A percentile compares a stretch with the other conserved stretches of the same genome.
Conservation (phyloP, 2,113 vertebrate species). For the Perca fluviatilis region DNA sequence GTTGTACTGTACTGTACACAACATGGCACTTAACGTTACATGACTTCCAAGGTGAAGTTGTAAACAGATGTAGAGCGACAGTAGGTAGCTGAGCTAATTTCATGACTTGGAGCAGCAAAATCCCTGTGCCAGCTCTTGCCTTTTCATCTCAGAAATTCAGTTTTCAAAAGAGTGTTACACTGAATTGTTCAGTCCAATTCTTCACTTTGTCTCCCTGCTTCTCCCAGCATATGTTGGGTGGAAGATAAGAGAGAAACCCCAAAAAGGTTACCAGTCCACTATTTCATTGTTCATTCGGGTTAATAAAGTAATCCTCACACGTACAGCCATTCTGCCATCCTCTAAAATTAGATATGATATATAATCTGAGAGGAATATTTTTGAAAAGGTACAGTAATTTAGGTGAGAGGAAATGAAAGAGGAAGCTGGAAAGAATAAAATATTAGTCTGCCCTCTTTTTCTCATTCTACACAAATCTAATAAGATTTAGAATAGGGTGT, state of each 20-base stretch:
- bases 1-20: slow-evolving; percentile 66
- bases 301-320: background rate
- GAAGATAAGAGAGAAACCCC: background rate
- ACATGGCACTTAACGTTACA: slow-evolving; percentile 71
- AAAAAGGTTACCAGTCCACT: background rate
- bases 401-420: slow-evolving; percentile 19
- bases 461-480: slow-evolving; percentile 42
- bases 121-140: slow-evolving; percentile 17
- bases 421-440: slow-evolving; percentile 24
- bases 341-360: slow-evolving; percentile 29
- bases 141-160: slow-evolving; percentile 8
- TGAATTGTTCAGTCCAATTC: background rate
- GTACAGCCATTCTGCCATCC: slow-evolving; percentile 13
- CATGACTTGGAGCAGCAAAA: slow-evolving; percentile 32
- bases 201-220: background rate
- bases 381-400: slow-evolving; percentile 20
- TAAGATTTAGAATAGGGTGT: slow-evolving; percentile 42
- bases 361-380: slow-evolving; percentile 11
- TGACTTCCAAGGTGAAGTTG: slow-evolving; percentile 69
- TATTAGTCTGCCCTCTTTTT: slow-evolving; percentile 2
- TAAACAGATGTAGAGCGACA: slow-evolving; percentile 70
- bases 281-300: background rate
- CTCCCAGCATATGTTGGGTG: background rate
- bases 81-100: slow-evolving; percentile 38
- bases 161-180: background rate